Percentiles rank a stretch among this genome's conserved stretches.
Conservation (phyloP, 2,113 vertebrate species). For the Hemichromis elongatus region DNA sequence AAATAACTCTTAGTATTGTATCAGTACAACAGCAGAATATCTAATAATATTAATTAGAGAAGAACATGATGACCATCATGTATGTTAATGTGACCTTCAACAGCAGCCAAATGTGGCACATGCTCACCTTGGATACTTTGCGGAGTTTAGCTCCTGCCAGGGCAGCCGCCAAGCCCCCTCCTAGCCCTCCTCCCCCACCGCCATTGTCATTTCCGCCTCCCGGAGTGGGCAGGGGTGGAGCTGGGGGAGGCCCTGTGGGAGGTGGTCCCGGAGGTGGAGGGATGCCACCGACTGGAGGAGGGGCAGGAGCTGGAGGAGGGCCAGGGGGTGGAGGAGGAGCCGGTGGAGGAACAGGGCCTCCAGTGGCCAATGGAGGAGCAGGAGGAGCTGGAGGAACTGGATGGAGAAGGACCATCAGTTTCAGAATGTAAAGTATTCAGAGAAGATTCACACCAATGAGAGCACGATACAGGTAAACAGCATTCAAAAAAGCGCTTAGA, state of each 20-base stretch:
- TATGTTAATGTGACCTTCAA: neutral
- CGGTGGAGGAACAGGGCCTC: conserved; percentile 48
- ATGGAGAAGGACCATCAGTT: neutral
- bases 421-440: neutral
- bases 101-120: neutral
- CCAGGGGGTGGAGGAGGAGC: conserved; percentile 56
- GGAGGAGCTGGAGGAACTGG: conserved; percentile 33
- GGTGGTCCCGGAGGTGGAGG: conserved; percentile 75
- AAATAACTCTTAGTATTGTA: neutral
- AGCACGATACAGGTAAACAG: neutral
- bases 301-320: conserved; percentile 70
- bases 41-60: neutral
- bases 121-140: conserved; percentile 80
- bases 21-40: neutral
- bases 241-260: conserved; percentile 68
- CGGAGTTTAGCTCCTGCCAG: conserved; percentile 86
- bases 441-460: neutral
- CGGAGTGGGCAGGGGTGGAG: conserved; percentile 74
- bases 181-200: conserved; percentile 58
- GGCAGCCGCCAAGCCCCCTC: conserved; percentile 78
- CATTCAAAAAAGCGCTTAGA: neutral
- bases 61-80: neutral
- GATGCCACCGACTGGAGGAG: conserved; percentile 56
- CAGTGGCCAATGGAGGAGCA: conserved; percentile 48
- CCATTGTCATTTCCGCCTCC: conserved; percentile 41